A percentile compares a stretch with the other conserved stretches of the same genome.
phyloP scores from a whole-genome alignment of 2,888 invertebrate genomes.

The Andrena fulva region DNA sequence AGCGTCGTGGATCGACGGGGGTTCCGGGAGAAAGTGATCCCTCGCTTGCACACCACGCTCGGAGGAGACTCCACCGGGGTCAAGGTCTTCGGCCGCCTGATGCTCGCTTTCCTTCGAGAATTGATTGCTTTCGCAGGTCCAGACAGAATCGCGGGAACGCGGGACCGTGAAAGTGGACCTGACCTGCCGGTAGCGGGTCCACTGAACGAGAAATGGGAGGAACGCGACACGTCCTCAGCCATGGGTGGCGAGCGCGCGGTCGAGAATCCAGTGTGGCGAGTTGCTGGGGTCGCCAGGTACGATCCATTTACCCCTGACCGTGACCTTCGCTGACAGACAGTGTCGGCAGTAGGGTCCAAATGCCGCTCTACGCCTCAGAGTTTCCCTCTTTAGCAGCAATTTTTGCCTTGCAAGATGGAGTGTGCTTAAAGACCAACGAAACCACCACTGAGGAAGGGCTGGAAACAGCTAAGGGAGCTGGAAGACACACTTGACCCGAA shows the following conservation, averaged over 20 bases:
- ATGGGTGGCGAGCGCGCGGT: constrained; percentile 3
- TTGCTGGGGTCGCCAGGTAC: constrained; percentile 6
- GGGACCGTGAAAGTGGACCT: too few species aligned
- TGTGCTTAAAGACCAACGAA: too few species aligned
- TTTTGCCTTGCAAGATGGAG: too few species aligned
- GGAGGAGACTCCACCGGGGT: constrained; percentile 39
- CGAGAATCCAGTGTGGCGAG: constrained; percentile 24
- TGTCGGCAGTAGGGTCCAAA: too few species aligned
- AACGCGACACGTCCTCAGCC: constrained; percentile 9
- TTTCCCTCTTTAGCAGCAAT: too few species aligned
- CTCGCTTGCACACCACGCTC: neutral
- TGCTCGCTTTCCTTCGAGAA: neutral
- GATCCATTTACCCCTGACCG: constrained; percentile 43
- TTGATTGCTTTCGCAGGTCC: neutral
- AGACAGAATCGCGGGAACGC: too few species aligned
- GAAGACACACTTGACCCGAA: too few species aligned
- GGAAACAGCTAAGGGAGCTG: too few species aligned
- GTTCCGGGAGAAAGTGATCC: constrained; percentile 20
- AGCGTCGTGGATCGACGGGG: constrained; percentile 3
- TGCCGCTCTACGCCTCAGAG: too few species aligned
- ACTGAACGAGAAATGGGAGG: neutral
- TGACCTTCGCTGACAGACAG: constrained; percentile 44
- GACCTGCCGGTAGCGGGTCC: too few species aligned
- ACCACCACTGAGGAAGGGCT: too few species aligned
- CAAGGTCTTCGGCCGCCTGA: constrained; percentile 49